Evolutionary conservation across 2,113 vertebrate species (phyloP), one percentile per base, ranked within the genome.

Genomic region (Embiotoca jacksoni): DNA sequence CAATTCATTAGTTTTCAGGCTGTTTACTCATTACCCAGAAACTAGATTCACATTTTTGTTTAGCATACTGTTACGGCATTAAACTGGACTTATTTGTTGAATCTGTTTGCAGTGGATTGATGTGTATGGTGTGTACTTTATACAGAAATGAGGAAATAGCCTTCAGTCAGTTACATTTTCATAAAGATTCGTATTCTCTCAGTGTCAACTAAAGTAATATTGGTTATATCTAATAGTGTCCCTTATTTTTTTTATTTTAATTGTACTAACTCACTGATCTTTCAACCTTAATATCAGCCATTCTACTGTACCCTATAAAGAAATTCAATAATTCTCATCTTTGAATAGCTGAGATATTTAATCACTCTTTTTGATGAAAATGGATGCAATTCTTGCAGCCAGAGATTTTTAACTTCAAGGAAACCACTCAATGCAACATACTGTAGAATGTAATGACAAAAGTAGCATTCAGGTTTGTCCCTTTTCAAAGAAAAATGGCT

Each of bases 271-370:
- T 74, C n/a, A 31, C 44, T 55, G 9, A 30, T 33, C 53, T 46
- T 75, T 35, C 3, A 23, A 23, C 23, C 23, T 23, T 10, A 37
- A n/a, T 53, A 33, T 41, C 15, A 68, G 3, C 49, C 16, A 30
- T 31, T 35, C 52, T 41, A 2, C 59, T 57, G 16, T 50, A 53
- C 30, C 36, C 49, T 2, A 52, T 37, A 36, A 70, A 66, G 30
- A 59, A 58, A n/a, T 9, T 50, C 53, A 54, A 33, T 47, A 56
- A 59, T 50, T 1, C 11, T 31, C 23, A n/a, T 7, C 16, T 85
- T 60, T 81, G 23, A 82, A 73, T 55, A 52, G n/a, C n/a, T 1
- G 0, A 56, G 10, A 32, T 68, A 60, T 55, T 78, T 58, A 49
- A 46, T 68, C 9, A 30, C 3, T 47, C 41, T 52, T 16, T 39